A percentile compares a stretch with the other conserved stretches of the same genome.
phyloP scores from a whole-genome alignment of 37 sponge, comb jelly and placozoan species.

The Aplysina aerophoba region DNA sequence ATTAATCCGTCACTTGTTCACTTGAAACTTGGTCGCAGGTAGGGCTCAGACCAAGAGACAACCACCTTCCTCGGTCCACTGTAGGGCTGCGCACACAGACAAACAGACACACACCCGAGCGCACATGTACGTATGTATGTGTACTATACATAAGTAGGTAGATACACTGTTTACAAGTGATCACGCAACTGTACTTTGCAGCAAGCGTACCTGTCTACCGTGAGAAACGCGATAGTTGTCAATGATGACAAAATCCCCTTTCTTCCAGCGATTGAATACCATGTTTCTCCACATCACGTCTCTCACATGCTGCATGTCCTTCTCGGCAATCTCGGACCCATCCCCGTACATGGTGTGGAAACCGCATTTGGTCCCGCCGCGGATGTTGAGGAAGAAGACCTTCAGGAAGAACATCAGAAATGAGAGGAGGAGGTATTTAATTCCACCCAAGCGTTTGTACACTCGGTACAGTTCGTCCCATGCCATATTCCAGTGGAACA shows the following conservation, averaged over 20 bases:
- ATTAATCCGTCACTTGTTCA: too few relatives aligned
- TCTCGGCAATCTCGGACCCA: slow-evolving; percentile 64
- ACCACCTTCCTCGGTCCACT: slow-evolving; percentile 60
- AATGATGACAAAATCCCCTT: slow-evolving; percentile 75
- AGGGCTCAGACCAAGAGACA: slow-evolving; percentile 67
- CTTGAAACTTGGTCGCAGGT: slow-evolving; percentile 43
- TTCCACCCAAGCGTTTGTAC: slow-evolving; percentile 45
- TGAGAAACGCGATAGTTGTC: slow-evolving; percentile 78
- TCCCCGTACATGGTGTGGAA: slow-evolving; percentile 67
- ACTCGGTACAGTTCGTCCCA: slow-evolving; percentile 44
- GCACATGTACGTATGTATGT: too few relatives aligned
- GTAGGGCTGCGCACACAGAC: slow-evolving; percentile 38
- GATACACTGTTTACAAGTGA: too few relatives aligned
- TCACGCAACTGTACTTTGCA: background rate
- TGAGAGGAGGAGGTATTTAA: slow-evolving; percentile 52
- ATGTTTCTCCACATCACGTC: slow-evolving; percentile 65
- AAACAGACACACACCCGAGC: too few relatives aligned
- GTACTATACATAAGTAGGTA: too few relatives aligned
- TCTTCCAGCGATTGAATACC: slow-evolving; percentile 78
- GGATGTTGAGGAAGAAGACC: slow-evolving; percentile 40
- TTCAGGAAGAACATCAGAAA: slow-evolving; percentile 37
- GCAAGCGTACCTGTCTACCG: slow-evolving; percentile 61
- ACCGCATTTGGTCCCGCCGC: slow-evolving; percentile 39
- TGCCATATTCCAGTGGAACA: slow-evolving; percentile 61
- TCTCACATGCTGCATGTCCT: slow-evolving; percentile 41